These are phyloP conservation scores for Gorsachius goisagi DNA, from an alignment of 2,113 vertebrate species.

Conservation along the genomic window DNA sequence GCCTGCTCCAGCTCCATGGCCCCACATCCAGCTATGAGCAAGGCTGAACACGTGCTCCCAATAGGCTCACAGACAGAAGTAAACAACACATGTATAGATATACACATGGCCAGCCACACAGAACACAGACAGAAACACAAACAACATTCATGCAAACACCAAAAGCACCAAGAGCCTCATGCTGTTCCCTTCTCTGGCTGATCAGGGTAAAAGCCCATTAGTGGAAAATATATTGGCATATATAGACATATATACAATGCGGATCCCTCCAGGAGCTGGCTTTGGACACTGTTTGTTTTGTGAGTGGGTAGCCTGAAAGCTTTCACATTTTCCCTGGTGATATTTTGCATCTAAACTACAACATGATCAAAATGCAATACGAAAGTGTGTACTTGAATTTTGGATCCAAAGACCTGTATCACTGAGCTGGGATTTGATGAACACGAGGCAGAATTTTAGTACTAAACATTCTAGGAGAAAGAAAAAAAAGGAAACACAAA, in stretches of 20 bases:
- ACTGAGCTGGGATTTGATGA: background rate
- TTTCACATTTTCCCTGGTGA: background rate
- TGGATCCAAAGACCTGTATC: background rate
- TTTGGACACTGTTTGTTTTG: background rate
- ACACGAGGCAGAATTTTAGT: background rate
- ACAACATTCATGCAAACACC: background rate
- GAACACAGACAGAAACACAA: background rate
- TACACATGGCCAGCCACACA: background rate
- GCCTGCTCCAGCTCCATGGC: background rate
- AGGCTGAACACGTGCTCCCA: background rate
- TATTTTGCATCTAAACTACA: background rate
- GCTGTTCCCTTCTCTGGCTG: background rate
- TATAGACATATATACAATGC: background rate
- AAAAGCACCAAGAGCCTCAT: background rate
- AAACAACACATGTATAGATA: background rate
- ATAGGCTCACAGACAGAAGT: background rate
- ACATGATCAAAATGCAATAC: background rate
- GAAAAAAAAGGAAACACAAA: no score
- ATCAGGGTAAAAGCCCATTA: background rate
- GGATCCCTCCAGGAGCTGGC: background rate
- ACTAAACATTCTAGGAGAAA: background rate
- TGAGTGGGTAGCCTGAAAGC: background rate
- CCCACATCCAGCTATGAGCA: background rate
- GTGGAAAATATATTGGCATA: background rate
- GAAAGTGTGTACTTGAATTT: background rate